Base-by-base conservation (phyloP, 2,113 vertebrate genomes). In the Rhinogobius similis region DNA sequence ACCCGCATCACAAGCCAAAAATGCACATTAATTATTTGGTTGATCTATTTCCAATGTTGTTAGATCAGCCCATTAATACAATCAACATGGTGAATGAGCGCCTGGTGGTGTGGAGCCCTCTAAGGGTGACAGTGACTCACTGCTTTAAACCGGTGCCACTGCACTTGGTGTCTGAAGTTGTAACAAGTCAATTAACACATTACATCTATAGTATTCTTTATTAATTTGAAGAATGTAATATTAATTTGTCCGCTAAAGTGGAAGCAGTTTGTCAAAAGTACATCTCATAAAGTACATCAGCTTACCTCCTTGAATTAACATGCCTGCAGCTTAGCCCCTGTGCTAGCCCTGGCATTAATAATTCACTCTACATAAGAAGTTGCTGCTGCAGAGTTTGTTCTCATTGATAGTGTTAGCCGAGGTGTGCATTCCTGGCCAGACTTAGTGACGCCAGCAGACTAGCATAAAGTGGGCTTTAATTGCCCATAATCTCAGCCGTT, bases 361-460 rank as follows among this genome's bases (percentile, higher is more conserved):
- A 92, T 92, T 87, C 83, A 90, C 76, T 68, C 75, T 85, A 65
- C 80, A 69, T 88, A 85, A 91, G 85, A 84, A 91, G 85, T 86
- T 76, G 73, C 88, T 88, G 86, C 76, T 81, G 83, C 88, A 83
- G 81, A 82, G 82, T 86, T 91, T 81, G 79, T 83, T 82, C 84
- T 82, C 85, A 83, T 88, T 86, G 90, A 88, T 88, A 87, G 78
- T 78, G 90, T 92, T 89, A 91, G 86, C 74, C 66, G 85, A 88
- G 85, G 85, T 86, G 87, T 90, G 86, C 88, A 77, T 83, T 91
- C 83, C 72, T 77, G 86, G 80, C 75, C 90, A 92, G 91, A 92
- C 89, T 89, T 50, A 68, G 82, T 80, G 89, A 90, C 89, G 91
- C 93, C 92, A 80, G 73, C 79, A 77, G 72, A 74, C 75, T 76